Conservation (phyloP, 2,797 vertebrate genomes). For the Scarus forsteni region DNA sequence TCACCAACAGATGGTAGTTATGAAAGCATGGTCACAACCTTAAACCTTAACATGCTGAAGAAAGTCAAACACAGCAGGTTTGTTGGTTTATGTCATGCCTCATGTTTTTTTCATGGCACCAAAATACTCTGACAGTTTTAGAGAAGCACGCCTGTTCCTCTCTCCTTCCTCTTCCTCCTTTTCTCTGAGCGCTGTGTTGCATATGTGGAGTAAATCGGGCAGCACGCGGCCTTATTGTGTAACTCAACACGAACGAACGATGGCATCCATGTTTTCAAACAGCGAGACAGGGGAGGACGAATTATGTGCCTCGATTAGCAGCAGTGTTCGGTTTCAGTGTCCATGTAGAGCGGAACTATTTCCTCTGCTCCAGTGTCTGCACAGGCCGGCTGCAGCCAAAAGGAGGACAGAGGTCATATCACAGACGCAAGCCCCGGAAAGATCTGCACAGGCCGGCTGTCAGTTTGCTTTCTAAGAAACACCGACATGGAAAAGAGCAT, state of each 20-base stretch:
- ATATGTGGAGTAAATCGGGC: not conserved
- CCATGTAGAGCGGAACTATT: constrained; percentile 1
- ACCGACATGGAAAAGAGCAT: not conserved
- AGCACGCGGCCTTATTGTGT: not conserved
- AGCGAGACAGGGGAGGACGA: too few species aligned
- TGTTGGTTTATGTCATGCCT: too few species aligned
- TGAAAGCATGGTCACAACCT: too few species aligned
- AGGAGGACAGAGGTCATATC: not conserved
- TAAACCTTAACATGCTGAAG: too few species aligned
- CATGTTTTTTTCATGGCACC: too few species aligned
- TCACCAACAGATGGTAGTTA: too few species aligned
- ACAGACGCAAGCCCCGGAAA: not conserved
- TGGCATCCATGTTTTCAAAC: not conserved
- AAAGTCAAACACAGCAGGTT: too few species aligned
- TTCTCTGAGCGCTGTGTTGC: too few species aligned
- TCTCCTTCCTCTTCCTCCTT: not conserved
- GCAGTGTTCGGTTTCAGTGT: not conserved
- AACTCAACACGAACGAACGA: not conserved
- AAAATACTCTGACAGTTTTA: too few species aligned
- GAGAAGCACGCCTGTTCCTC: not conserved
- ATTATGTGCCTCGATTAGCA: not conserved
- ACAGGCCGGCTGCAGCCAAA: not conserved
- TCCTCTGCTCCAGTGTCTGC: not conserved
- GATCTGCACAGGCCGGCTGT: not conserved
- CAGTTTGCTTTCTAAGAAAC: constrained; percentile 18